phyloP scores from a whole-genome alignment of 2,113 vertebrate species.

The Helogale parvula region DNA sequence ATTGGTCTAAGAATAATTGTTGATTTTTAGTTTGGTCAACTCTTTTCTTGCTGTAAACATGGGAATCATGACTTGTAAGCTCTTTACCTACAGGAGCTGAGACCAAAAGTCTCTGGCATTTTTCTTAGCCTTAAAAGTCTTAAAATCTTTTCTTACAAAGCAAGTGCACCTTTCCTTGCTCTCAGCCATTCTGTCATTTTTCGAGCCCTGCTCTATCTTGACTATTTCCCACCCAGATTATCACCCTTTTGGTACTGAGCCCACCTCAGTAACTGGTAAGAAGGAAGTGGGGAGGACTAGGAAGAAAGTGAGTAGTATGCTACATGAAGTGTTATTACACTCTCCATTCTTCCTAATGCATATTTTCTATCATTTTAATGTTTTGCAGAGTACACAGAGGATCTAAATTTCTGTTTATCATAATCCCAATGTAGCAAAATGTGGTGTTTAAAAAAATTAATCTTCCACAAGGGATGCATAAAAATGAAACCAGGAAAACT shows the following conservation, averaged over 20 bases:
- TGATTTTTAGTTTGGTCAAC: background rate
- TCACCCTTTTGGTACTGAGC: background rate
- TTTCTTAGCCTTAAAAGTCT: background rate
- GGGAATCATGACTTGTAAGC: background rate
- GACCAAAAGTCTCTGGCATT: background rate
- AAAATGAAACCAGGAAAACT: slow-evolving; percentile 31
- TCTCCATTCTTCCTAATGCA: background rate
- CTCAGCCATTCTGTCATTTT: background rate
- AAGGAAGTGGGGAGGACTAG: background rate
- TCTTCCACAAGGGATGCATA: slow-evolving; percentile 20
- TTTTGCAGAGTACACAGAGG: slow-evolving; percentile 24
- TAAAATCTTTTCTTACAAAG: background rate
- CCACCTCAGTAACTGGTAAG: background rate
- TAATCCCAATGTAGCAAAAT: slow-evolving; percentile 50
- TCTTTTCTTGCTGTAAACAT: background rate
- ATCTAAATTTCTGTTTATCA: slow-evolving; percentile 50
- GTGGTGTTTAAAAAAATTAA: slow-evolving; percentile 56
- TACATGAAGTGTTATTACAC: background rate
- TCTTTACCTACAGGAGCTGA: background rate
- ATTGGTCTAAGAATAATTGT: background rate
- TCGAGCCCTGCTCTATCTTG: background rate
- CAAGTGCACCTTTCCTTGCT: background rate
- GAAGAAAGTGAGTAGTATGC: no score
- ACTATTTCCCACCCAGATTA: background rate
- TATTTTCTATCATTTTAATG: background rate